phyloP scores from a whole-genome alignment of 1,140 invertebrate genomes.

The Oncopeltus fasciatus region DNA sequence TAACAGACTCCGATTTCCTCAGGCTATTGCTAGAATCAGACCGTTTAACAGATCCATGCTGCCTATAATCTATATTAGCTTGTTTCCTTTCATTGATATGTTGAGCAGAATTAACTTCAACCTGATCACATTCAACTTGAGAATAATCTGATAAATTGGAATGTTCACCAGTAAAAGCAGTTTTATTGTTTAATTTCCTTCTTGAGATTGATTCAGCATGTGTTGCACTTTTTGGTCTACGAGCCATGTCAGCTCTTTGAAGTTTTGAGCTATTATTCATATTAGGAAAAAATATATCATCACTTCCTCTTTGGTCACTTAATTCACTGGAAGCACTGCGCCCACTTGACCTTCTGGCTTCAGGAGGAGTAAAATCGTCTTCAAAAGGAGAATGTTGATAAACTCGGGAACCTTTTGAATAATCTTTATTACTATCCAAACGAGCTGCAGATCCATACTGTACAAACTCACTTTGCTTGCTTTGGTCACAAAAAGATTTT shows the following conservation, averaged over 20 bases:
- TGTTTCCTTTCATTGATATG: constrained; percentile 10
- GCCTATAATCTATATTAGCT: constrained; percentile 15
- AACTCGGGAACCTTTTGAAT: constrained; percentile 11
- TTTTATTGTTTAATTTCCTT: not conserved
- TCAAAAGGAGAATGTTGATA: constrained; percentile 47
- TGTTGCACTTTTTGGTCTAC: constrained; percentile 13
- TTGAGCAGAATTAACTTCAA: constrained; percentile 12
- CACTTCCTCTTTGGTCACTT: constrained; percentile 25
- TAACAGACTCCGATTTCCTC: constrained; percentile 68
- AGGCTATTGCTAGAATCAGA: constrained; percentile 30
- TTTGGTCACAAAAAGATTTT: not conserved
- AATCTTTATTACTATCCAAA: not conserved
- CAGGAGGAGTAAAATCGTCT: constrained; percentile 49
- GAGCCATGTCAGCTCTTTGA: not conserved
- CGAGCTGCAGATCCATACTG: not conserved
- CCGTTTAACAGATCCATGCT: constrained; percentile 26
- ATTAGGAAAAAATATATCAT: constrained; percentile 20
- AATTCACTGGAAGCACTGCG: constrained; percentile 28
- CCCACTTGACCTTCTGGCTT: constrained; percentile 25
- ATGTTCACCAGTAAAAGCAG: not conserved
- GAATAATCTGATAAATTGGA: not conserved
- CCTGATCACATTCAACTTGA: constrained; percentile 13
- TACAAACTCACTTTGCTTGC: not conserved
- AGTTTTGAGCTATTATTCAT: not conserved
- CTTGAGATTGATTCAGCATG: constrained; percentile 6